Percentiles rank a stretch among this genome's conserved stretches.
Evolutionary conservation across 1,140 invertebrate species (phyloP).

Genomic region (Solenopsis invicta): DNA sequence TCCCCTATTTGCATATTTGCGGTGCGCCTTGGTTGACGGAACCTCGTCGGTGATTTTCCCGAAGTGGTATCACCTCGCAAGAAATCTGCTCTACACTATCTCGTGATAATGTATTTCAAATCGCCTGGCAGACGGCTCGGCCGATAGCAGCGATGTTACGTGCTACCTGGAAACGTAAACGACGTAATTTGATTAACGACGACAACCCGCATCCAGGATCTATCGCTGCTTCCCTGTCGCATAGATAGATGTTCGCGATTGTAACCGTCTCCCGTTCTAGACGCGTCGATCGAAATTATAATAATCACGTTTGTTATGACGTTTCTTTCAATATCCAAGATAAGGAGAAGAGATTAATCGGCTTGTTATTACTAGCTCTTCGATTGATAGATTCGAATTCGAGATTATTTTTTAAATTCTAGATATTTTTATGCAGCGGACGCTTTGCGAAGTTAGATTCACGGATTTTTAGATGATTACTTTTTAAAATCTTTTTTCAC

Average conservation of each 20-base stretch:
- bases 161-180: slow-evolving; percentile 61
- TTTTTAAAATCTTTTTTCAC: not conserved
- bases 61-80: slow-evolving; percentile 48
- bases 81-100: slow-evolving; percentile 48
- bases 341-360: not conserved
- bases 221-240: slow-evolving; percentile 38
- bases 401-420: slow-evolving; percentile 17
- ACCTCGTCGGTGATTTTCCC: slow-evolving; percentile 29
- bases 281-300: not conserved
- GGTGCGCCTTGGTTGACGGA: not conserved
- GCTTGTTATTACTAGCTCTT: not conserved
- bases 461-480: not conserved
- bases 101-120: slow-evolving; percentile 63
- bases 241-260: slow-evolving; percentile 35
- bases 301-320: not conserved
- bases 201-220: slow-evolving; percentile 60
- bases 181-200: slow-evolving; percentile 64
- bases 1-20: slow-evolving; percentile 32
- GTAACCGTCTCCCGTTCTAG: slow-evolving; percentile 4
- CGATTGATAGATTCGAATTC: not conserved
- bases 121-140: slow-evolving; percentile 49
- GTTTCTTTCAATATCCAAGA: not conserved
- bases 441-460: not conserved
- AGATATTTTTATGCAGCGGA: slow-evolving; percentile 5
- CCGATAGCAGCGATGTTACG: slow-evolving; percentile 54